These are phyloP conservation scores for Parazoanthus atlanticus DNA, from an alignment of 92 coral and sea anemone genomes.

Conservation along the genomic window DNA sequence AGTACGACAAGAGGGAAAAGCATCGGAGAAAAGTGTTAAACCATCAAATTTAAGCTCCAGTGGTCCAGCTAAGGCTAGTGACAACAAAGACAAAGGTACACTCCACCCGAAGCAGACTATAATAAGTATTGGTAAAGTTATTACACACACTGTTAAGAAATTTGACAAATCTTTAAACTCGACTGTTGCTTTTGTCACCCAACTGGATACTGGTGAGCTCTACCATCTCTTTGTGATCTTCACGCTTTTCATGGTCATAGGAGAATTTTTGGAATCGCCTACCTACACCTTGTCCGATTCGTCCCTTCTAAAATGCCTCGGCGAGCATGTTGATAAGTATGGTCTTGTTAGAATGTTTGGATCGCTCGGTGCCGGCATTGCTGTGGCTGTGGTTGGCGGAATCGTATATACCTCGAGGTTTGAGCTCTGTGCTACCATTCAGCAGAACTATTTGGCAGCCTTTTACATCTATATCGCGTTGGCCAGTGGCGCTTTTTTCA, in stretches of 20 bases:
- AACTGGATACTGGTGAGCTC: conserved; percentile 50
- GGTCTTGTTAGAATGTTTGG: conserved; percentile 62
- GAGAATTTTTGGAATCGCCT: conserved; percentile 62
- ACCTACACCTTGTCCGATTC: conserved; percentile 60
- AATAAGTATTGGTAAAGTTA: neutral
- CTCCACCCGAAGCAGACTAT: neutral
- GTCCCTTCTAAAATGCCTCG: conserved; percentile 47
- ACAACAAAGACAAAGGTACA: neutral
- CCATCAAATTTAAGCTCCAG: neutral
- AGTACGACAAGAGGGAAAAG: too few species aligned
- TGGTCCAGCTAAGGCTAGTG: neutral
- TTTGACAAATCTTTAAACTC: conserved; percentile 33
- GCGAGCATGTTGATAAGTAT: conserved; percentile 45
- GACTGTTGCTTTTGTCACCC: conserved; percentile 35
- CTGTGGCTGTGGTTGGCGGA: conserved; percentile 50
- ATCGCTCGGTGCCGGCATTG: conserved; percentile 57
- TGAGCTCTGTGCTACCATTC: conserved; percentile 34
- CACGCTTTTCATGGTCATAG: conserved; percentile 51
- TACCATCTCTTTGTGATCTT: conserved; percentile 57
- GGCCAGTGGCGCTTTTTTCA: conserved; percentile 26
- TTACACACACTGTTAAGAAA: neutral
- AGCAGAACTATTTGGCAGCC: conserved; percentile 35
- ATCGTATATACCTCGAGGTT: conserved; percentile 26
- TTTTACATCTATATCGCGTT: conserved; percentile 25
- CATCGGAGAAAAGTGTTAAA: too few species aligned